Conservation (phyloP, 92 coral and sea anemone genomes). For the Parazoanthus swiftii region DNA sequence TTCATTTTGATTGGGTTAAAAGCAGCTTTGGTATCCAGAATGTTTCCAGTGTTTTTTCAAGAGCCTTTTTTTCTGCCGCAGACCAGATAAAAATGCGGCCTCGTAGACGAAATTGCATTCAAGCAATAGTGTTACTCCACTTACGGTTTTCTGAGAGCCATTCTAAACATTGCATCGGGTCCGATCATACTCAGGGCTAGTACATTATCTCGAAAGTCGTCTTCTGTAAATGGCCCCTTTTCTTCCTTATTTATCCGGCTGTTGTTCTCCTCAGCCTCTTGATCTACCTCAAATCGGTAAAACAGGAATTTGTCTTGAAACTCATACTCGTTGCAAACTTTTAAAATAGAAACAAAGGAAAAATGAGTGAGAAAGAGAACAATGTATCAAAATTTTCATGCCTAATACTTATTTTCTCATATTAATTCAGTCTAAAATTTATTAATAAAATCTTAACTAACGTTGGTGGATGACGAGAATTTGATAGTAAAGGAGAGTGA, state of each 20-base stretch:
- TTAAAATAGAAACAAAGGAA: background rate
- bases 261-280: conserved; percentile 1
- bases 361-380: background rate
- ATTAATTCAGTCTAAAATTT: no score
- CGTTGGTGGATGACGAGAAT: no score
- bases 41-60: no score
- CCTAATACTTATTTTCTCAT: background rate
- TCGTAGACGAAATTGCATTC: no score
- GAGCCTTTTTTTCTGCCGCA: no score
- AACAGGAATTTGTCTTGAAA: conserved; percentile 64
- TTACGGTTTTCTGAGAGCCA: conserved; percentile 78
- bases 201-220: conserved; percentile 69
- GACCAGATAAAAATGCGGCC: no score
- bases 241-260: conserved; percentile 32
- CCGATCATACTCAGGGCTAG: conserved; percentile 70
- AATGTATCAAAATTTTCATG: background rate
- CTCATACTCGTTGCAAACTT: conserved; percentile 69
- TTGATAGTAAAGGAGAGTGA: no score
- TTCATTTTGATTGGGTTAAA: no score
- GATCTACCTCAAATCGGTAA: conserved; percentile 64
- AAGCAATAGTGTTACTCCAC: background rate
- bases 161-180: conserved; percentile 83
- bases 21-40: no score
- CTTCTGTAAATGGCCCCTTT: conserved; percentile 45
- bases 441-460: no score